Percentiles rank a stretch among this genome's conserved stretches.
Conservation (phyloP, 2,888 invertebrate species). For the Cenopis cana region DNA sequence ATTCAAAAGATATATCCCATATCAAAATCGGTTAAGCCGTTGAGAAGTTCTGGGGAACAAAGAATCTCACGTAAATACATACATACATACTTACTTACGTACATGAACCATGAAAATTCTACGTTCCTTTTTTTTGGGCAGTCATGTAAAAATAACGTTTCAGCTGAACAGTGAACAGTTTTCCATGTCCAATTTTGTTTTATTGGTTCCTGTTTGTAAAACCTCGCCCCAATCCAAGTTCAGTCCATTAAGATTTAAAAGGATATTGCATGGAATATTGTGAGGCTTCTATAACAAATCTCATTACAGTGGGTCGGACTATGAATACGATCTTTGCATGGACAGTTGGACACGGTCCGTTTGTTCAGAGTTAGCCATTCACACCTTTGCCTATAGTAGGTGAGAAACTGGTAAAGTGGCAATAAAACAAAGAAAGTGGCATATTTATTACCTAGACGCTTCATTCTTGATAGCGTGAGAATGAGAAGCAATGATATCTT, state of each 20-base stretch:
- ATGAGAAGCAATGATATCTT: background rate
- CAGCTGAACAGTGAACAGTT: background rate
- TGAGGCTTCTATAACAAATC: conserved; percentile 41
- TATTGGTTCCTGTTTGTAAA: background rate
- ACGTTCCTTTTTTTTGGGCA: too few relatives aligned
- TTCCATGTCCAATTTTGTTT: background rate
- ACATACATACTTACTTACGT: too few relatives aligned
- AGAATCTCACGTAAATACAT: too few relatives aligned
- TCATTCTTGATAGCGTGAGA: conserved; percentile 8
- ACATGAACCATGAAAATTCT: too few relatives aligned
- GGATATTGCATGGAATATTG: conserved; percentile 12
- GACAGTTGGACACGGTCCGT: conserved; percentile 18
- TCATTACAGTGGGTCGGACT: conserved; percentile 32
- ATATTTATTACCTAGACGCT: conserved; percentile 1
- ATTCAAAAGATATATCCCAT: too few relatives aligned
- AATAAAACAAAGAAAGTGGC: conserved; percentile 31
- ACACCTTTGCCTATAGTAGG: conserved; percentile 9
- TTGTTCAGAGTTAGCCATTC: conserved; percentile 11
- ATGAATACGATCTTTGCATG: conserved; percentile 13
- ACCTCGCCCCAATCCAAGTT: background rate
- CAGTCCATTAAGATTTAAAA: conserved; percentile 13
- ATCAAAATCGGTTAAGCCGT: too few relatives aligned
- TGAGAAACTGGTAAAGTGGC: conserved; percentile 6
- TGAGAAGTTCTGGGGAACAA: too few relatives aligned
- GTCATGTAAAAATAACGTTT: too few relatives aligned